These are phyloP conservation scores for Andinoacara biseriatus DNA, from an alignment of 2,113 vertebrate species.

Conservation along the genomic window DNA sequence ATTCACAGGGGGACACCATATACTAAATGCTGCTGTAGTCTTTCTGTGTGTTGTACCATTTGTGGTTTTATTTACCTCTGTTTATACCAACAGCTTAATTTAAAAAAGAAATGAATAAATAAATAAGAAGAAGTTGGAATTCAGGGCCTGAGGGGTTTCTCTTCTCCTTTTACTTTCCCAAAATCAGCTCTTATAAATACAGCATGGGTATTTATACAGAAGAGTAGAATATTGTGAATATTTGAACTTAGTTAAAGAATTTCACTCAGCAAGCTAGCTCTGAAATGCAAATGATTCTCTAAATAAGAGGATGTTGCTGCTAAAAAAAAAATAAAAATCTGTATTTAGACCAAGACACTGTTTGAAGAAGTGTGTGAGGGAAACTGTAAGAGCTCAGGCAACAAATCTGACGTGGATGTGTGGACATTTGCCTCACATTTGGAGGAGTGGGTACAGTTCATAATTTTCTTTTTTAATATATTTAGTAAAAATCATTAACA, in stretches of 20 bases:
- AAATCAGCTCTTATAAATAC: background rate
- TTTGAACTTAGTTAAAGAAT: background rate
- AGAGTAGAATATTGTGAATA: background rate
- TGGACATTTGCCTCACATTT: background rate
- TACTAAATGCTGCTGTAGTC: background rate
- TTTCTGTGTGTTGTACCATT: background rate
- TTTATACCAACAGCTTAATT: background rate
- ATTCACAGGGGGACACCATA: background rate
- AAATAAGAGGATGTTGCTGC: background rate
- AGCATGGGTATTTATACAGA: background rate
- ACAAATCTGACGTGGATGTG: background rate
- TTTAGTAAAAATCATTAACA: too few species aligned
- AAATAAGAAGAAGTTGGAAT: background rate
- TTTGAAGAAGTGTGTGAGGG: background rate
- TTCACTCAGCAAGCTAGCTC: background rate
- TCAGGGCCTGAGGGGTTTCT: background rate
- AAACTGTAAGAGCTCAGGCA: background rate
- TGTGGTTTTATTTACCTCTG: slow-evolving; percentile 3
- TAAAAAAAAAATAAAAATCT: background rate
- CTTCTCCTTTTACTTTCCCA: background rate
- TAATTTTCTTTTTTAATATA: too few species aligned
- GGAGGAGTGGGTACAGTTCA: background rate
- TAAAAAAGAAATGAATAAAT: background rate
- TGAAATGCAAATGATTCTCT: background rate
- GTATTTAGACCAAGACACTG: background rate